Evolutionary conservation across 2,888 invertebrate species (phyloP).

Genomic region (Coleophora flavipennella): DNA sequence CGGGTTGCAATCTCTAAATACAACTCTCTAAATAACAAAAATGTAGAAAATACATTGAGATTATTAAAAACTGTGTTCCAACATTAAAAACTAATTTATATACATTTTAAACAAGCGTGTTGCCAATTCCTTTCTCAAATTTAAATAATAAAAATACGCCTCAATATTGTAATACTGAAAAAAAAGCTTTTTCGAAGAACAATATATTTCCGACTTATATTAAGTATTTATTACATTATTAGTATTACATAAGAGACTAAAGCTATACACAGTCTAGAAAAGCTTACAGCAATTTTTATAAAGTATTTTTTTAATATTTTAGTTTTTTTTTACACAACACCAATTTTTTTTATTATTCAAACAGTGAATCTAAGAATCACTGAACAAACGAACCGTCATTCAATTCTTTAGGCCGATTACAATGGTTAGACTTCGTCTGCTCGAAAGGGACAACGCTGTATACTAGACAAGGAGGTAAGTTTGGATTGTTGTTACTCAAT

Average conservation of each 20-base stretch:
- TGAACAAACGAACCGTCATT: too few relatives aligned
- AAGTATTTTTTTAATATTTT: constrained; percentile 19
- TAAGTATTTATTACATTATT: background rate
- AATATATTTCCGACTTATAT: background rate
- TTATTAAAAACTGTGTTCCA: constrained; percentile 12
- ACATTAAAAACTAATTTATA: constrained; percentile 10
- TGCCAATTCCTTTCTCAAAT: constrained; percentile 17
- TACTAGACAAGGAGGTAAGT: too few relatives aligned
- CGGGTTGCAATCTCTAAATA: too few relatives aligned
- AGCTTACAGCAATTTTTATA: constrained; percentile 28
- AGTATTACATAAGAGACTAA: constrained; percentile 20
- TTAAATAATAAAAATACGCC: constrained; percentile 27
- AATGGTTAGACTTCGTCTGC: too few relatives aligned
- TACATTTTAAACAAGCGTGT: constrained; percentile 12
- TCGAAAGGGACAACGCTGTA: too few relatives aligned
- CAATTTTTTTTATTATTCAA: constrained; percentile 2
- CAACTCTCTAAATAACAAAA: constrained; percentile 14
- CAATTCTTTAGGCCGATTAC: too few relatives aligned
- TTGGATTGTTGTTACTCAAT: too few relatives aligned
- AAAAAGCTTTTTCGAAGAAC: constrained; percentile 5
- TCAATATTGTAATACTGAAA: constrained; percentile 56
- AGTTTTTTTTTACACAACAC: constrained; percentile 35
- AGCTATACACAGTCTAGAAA: constrained; percentile 45
- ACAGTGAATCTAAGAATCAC: too few relatives aligned
- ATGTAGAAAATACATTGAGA: constrained; percentile 17